phyloP scores from a whole-genome alignment of 2,797 vertebrate species.

The Synanceia verrucosa region DNA sequence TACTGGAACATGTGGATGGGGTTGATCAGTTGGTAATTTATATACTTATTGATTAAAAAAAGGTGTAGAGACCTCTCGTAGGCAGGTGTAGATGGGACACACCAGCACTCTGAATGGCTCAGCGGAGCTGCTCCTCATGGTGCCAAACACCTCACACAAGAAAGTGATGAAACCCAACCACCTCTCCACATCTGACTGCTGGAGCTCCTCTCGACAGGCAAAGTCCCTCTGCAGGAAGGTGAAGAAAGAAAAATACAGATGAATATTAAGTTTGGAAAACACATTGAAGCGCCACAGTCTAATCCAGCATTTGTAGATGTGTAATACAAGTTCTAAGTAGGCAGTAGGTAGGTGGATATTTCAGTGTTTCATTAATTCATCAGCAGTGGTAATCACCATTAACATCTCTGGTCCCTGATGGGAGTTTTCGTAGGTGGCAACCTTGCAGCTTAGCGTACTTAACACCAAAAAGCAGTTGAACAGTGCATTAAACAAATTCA shows the following conservation, averaged over 20 bases:
- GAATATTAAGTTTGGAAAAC: constrained; percentile 1
- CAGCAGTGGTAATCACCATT: constrained; percentile 50
- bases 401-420: constrained; percentile 54
- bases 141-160: constrained; percentile 95
- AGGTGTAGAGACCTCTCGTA: constrained; percentile 79
- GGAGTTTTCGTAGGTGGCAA: constrained; percentile 65
- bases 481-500: constrained; percentile 61
- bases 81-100: constrained; percentile 97
- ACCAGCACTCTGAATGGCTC: constrained; percentile 96
- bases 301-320: constrained; percentile 16
- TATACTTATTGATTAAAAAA: neutral
- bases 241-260: neutral
- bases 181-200: constrained; percentile 91
- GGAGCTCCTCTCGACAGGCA: constrained; percentile 89
- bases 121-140: constrained; percentile 94
- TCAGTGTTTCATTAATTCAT: constrained; percentile 46
- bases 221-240: constrained; percentile 93
- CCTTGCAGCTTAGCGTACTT: constrained; percentile 42
- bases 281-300: neutral
- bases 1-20: neutral
- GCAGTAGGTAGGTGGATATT: constrained; percentile 39
- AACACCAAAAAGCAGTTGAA: constrained; percentile 43
- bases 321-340: constrained; percentile 23
- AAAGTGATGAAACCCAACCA: constrained; percentile 99
- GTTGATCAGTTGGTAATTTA: neutral